Evolutionary conservation across 1,140 invertebrate genomes (phyloP).

Genomic region (Trinorchestia longiramus): DNA sequence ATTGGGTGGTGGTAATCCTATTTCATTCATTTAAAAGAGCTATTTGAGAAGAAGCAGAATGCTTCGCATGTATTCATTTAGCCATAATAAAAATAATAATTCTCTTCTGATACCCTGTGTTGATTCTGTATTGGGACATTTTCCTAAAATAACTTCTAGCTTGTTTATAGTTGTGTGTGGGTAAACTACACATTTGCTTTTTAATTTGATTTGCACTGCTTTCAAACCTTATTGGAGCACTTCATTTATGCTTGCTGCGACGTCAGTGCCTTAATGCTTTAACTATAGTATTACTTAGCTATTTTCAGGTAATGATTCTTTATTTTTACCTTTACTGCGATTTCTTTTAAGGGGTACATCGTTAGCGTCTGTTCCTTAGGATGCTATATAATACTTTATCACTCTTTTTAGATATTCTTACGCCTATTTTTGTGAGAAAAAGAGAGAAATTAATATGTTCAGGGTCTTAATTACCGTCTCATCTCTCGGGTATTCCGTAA

Average conservation of each 20-base stretch:
- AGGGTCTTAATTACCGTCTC: neutral
- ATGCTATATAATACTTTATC: neutral
- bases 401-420: neutral
- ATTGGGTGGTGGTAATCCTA: too few relatives aligned
- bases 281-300: neutral
- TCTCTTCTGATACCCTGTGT: neutral
- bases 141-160: neutral
- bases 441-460: neutral
- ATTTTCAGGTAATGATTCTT: neutral
- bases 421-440: neutral
- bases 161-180: neutral
- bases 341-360: neutral
- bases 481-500: neutral
- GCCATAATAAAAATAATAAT: too few relatives aligned
- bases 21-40: neutral
- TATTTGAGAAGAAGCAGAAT: neutral
- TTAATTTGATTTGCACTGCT: neutral
- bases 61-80: neutral
- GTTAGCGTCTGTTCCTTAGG: neutral
- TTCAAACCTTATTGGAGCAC: neutral
- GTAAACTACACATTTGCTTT: neutral
- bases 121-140: neutral
- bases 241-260: neutral
- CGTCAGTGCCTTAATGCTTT: neutral
- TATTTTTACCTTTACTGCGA: neutral